Evolutionary conservation across 2,888 invertebrate genomes (phyloP).

Genomic region (Seira sanloemensis): DNA sequence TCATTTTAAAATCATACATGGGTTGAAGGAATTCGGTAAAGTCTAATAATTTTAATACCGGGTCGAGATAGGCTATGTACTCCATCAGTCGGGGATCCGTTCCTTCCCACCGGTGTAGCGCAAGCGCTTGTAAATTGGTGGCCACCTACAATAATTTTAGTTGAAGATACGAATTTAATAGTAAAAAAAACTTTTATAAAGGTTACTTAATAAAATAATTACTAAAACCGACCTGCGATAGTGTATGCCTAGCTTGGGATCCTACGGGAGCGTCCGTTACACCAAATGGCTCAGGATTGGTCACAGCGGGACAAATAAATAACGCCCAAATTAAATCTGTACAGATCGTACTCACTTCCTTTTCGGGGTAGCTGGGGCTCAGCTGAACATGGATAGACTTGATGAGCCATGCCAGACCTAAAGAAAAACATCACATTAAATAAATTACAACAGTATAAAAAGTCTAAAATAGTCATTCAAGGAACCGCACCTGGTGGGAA

Average conservation of each 20-base stretch:
- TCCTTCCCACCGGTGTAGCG: constrained; percentile 89
- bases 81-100: constrained; percentile 85
- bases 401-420: constrained; percentile 73
- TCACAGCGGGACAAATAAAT: constrained; percentile 97
- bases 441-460: not conserved
- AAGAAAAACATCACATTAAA: not conserved
- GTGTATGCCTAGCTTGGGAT: constrained; percentile 70
- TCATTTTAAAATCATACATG: not conserved
- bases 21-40: not conserved
- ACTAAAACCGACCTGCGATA: constrained; percentile 64
- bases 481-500: constrained; percentile 90
- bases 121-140: constrained; percentile 93
- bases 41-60: constrained; percentile 55
- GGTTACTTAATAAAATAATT: not conserved
- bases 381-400: constrained; percentile 71
- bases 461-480: not conserved
- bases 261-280: constrained; percentile 78
- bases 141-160: no score
- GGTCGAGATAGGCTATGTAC: constrained; percentile 74
- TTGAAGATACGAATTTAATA: no score
- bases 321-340: constrained; percentile 94
- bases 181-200: constrained; percentile 10
- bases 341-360: constrained; percentile 82
- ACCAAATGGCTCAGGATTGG: constrained; percentile 96
- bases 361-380: constrained; percentile 64